Evolutionary conservation across 2,113 vertebrate genomes (phyloP).

Genomic region (Gobius niger): DNA sequence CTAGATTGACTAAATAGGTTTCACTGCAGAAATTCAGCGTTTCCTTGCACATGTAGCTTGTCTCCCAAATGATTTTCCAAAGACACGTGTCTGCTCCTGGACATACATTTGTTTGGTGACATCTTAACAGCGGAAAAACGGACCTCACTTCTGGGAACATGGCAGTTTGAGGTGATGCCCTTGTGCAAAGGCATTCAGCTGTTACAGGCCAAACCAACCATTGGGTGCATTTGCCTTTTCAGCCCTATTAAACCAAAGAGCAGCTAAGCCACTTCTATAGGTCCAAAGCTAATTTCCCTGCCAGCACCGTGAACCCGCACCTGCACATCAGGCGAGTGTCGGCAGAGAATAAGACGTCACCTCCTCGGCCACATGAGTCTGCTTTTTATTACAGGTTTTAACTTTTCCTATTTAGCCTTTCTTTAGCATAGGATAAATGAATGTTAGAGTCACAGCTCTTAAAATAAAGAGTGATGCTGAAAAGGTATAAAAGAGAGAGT

Average conservation of each 20-base stretch:
- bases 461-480: constrained; percentile 18
- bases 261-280: constrained; percentile 62
- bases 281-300: constrained; percentile 65
- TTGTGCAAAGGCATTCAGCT: constrained; percentile 49
- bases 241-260: constrained; percentile 61
- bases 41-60: constrained; percentile 15
- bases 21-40: background rate
- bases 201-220: constrained; percentile 46
- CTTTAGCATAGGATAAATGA: constrained; percentile 64
- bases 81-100: constrained; percentile 50
- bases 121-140: constrained; percentile 59
- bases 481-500: constrained; percentile 32
- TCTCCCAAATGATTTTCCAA: constrained; percentile 15
- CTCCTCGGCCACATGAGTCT: constrained; percentile 68
- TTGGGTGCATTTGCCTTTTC: constrained; percentile 41
- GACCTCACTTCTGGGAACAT: constrained; percentile 62
- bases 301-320: constrained; percentile 60
- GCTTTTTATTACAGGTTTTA: constrained; percentile 76
- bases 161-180: constrained; percentile 46
- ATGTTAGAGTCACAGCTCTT: constrained; percentile 51
- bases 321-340: constrained; percentile 60
- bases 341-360: constrained; percentile 64
- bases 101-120: constrained; percentile 50
- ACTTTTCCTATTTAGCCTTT: constrained; percentile 52
- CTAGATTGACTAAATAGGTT: background rate